Evolutionary conservation across 2,113 vertebrate species (phyloP), one percentile per base, ranked within the genome.

Genomic region (Capreolus pygargus): DNA sequence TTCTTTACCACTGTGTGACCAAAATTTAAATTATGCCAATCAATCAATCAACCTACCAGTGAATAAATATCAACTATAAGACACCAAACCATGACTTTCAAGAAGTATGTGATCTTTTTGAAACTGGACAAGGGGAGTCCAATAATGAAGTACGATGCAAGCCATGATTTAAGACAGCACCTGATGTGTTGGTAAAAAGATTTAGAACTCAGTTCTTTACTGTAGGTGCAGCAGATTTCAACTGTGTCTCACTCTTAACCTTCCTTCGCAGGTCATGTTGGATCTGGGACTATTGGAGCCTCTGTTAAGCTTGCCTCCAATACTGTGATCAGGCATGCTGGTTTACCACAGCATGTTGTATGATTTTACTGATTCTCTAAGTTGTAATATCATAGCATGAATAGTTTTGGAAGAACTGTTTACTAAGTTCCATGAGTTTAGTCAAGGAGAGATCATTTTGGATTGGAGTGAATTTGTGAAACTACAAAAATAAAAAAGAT

Each of bases 1-100:
- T 76, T 43, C 70, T 43, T 43, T 76, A 76, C 23, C 36, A 43
- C 70, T 25, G 23, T 12, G 0, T 25, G 5, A 39, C 0, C 11
- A 60, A 4, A 87, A 85, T 70, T 86, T 84, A 27, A 83, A 54
- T 82, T 23, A 54, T 55, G 21, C 21, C 21, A 83, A 15, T 55
- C 78, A 79, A 33, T 33, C 27, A 33, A 12, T 81, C 78, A 81
- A 21, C 45, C 52, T 25, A 83, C 52, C 52, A 83, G 47, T 74
- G 33, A 58, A 25, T 67, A 39, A 64, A 47, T 45, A n/a, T 25
- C 15, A 86, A 36, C 76, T 84, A 33, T 47, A 81, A 95, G 33
- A 61, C 28, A 64, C 27, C 45, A 43, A 3, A 1, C 12, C 0
- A 39, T 43, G 23, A 54, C 17, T 91, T 64, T 78, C 3, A 76